phyloP scores from a whole-genome alignment of 2,797 vertebrate genomes.

The Scyliorhinus canicula region DNA sequence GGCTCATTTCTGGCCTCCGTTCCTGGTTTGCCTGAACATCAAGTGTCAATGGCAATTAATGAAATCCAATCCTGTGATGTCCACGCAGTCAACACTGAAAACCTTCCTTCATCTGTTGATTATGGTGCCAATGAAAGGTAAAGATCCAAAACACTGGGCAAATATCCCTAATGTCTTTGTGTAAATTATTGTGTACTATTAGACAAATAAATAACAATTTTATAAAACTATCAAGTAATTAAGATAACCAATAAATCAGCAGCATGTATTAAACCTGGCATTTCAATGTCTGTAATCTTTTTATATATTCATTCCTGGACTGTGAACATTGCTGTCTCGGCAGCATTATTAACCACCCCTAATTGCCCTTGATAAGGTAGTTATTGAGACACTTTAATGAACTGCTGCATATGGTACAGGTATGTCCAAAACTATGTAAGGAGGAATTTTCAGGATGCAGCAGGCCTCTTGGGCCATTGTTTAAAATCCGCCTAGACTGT shows the following conservation, averaged over 20 bases:
- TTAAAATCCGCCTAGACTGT: neutral
- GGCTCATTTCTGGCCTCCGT: neutral
- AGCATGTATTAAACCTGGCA: neutral
- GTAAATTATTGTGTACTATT: neutral
- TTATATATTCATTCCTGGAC: neutral
- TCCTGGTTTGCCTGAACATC: neutral
- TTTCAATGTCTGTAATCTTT: neutral
- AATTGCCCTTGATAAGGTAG: neutral
- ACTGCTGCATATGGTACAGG: neutral
- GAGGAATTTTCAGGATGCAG: neutral
- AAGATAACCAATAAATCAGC: neutral
- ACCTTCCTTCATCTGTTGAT: neutral
- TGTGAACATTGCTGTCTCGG: neutral
- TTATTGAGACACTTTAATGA: neutral
- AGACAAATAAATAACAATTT: neutral
- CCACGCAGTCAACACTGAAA: neutral
- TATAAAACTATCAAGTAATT: neutral
- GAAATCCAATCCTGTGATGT: neutral
- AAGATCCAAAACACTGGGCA: neutral
- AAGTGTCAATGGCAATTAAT: neutral
- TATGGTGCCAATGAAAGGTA: slow-evolving; percentile 26
- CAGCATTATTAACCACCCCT: neutral
- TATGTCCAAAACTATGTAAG: neutral
- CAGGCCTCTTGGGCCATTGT: neutral
- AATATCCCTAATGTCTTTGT: neutral